Conservation (phyloP, 2,113 vertebrate genomes). For the rat (Rattus norvegicus) region DNA sequence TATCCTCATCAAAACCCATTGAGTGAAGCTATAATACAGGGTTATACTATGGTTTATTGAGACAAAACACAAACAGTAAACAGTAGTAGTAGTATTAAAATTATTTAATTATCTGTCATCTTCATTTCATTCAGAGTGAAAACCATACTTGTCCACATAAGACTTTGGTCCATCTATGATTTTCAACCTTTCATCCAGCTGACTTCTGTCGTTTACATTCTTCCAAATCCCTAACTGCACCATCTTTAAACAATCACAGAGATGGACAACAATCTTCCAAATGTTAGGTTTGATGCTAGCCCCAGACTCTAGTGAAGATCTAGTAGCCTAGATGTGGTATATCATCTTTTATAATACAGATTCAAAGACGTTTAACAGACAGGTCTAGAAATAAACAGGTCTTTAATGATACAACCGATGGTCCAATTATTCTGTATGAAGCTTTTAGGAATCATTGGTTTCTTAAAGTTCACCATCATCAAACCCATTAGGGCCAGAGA, state of each 20-base stretch:
- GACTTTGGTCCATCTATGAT: not conserved
- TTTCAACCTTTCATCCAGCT: not conserved
- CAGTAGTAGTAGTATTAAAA: conserved; percentile 15
- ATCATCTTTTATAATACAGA: not conserved
- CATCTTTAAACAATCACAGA: not conserved
- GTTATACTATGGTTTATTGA: conserved; percentile 28
- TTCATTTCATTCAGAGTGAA: conserved; percentile 35
- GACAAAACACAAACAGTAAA: not conserved
- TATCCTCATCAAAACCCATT: not conserved
- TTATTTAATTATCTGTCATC: not conserved
- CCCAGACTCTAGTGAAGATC: not conserved
- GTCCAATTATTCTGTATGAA: conserved; percentile 39
- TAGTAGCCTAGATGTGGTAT: not conserved
- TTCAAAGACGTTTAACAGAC: conserved; percentile 26
- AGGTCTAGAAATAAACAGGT: conserved; percentile 5
- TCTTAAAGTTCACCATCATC: not conserved
- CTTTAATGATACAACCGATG: not conserved
- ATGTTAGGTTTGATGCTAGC: not conserved
- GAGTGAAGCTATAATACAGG: not conserved
- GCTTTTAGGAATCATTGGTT: not conserved
- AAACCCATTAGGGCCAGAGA: not conserved
- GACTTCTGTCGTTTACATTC: conserved; percentile 22
- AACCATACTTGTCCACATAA: not conserved
- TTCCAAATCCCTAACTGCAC: not conserved
- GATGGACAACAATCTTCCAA: not conserved